Base-by-base conservation (phyloP, 1,140 invertebrate genomes). In the Tetramorium parvispinum region DNA sequence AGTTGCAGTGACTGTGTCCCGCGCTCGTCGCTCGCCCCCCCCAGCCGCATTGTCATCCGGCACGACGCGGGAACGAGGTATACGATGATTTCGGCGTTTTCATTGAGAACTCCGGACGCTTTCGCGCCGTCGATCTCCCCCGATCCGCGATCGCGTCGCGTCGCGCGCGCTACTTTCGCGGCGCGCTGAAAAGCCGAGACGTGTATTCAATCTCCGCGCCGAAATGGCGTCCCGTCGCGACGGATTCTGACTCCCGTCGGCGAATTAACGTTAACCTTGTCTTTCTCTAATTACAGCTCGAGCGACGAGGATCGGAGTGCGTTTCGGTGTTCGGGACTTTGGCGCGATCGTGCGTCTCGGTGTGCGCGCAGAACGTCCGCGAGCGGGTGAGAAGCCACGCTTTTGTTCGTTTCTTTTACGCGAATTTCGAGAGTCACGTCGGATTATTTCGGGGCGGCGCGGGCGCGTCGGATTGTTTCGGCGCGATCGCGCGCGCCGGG, bases 51-150 rank as follows among this genome's bases (percentile, higher is more conserved):
- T 3, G 8, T 51, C 18, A 5, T 40, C 55, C 4, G 16, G 21
- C 32, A 3, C 32, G 32, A 43, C 10, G 63, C 21, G 87, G 85
- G 57, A 85, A 70, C 40, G 59, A 46, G 27, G 76, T 76, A 79
- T 76, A 79, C 3, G 61, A 16, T 53, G 18, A 40, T 61, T 10
- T 46, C 8, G 37, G 18, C 11, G 16, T 37, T 51, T 46, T 57
- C 51, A 10, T 57, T 59, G 11, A 59, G 37, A 46, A 85, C n/a
- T 21, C 27, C 27, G n/a, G 11, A 21, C 10, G 24, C 11, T 55
- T 11, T 24, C 21, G 24, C 11, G 16, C 2, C 24, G 21, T 55
- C 10, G 43, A 21, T 55, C 10, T 8, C 24, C 3, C 43, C 46
- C 4, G 32, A 18, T 16, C 4, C 7, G 13, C 53, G 24, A 51